Percentiles rank a stretch among this genome's conserved stretches.
Conservation (phyloP, 2,113 vertebrate genomes). For the Thermophis baileyi region DNA sequence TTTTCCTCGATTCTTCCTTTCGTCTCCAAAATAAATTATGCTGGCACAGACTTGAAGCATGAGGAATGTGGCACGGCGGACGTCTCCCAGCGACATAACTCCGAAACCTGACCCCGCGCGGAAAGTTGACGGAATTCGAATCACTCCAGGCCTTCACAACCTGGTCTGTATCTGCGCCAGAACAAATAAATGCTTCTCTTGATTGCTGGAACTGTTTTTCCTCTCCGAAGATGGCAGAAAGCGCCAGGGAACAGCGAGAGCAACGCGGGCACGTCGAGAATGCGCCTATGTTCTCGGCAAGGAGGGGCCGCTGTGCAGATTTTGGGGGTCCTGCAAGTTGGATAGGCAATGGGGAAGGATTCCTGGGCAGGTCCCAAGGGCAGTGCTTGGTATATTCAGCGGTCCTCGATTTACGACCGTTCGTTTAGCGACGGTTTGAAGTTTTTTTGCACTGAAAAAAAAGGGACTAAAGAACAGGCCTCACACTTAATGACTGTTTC, state of each 20-base stretch:
- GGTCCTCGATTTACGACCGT: neutral
- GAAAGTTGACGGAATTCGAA: slow-evolving; percentile 43
- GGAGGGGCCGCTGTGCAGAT: neutral
- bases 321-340: neutral
- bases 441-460: too few relatives aligned
- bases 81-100: slow-evolving; percentile 31
- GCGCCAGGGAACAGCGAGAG: neutral
- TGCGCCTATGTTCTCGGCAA: neutral
- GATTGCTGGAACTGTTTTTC: slow-evolving; percentile 39
- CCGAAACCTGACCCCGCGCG: slow-evolving; percentile 40
- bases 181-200: slow-evolving; percentile 43
- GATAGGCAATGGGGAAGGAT: neutral
- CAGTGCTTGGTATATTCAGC: neutral
- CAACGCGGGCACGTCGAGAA: accelerated
- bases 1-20: too few relatives aligned
- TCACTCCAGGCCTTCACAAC: slow-evolving; percentile 27
- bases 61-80: slow-evolving; percentile 29
- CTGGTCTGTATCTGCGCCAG: slow-evolving; percentile 37
- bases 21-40: too few relatives aligned
- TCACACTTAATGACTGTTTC: neutral
- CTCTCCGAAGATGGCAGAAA: slow-evolving; percentile 23
- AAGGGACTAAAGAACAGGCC: neutral
- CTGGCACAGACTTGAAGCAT: neutral
- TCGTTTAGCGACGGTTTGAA: neutral
- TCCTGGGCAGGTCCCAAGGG: neutral